These are phyloP conservation scores for Eupeodes latifasciatus DNA, from an alignment of 2,888 invertebrate genomes.

Conservation along the genomic window DNA sequence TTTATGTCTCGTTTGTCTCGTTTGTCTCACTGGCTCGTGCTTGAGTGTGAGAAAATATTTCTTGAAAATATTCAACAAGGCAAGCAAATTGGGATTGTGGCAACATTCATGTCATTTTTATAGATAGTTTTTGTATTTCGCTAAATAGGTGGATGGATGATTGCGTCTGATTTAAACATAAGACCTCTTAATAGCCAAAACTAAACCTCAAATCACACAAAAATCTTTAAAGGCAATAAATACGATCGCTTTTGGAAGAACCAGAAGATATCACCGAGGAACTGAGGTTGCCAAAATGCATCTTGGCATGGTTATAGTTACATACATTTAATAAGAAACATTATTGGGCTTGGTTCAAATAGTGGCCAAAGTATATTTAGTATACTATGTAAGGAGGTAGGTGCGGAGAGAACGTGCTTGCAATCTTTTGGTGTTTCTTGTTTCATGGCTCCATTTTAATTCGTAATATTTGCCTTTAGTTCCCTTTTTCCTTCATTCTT, in stretches of 20 bases:
- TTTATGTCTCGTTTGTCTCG: slow-evolving; percentile 1
- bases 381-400: neutral
- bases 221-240: neutral
- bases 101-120: slow-evolving; percentile 51
- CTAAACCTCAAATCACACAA: neutral
- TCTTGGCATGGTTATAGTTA: slow-evolving; percentile 38
- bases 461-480: slow-evolving; percentile 21
- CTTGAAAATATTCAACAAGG: slow-evolving; percentile 41
- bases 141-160: slow-evolving; percentile 47
- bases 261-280: slow-evolving; percentile 33
- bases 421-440: slow-evolving; percentile 36
- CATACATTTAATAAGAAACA: slow-evolving; percentile 32
- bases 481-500: neutral
- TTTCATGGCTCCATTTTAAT: slow-evolving; percentile 41
- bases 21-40: slow-evolving; percentile 1
- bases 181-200: slow-evolving; percentile 33
- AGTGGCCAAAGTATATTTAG: too few species aligned
- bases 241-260: neutral
- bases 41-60: slow-evolving; percentile 68
- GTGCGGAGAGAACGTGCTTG: slow-evolving; percentile 43
- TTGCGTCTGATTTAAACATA: slow-evolving; percentile 50
- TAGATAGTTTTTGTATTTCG: slow-evolving; percentile 25
- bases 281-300: slow-evolving; percentile 48
- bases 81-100: neutral
- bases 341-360: slow-evolving; percentile 35